phyloP scores from a whole-genome alignment of 2,888 invertebrate species.

The Latrodectus hesperus region DNA sequence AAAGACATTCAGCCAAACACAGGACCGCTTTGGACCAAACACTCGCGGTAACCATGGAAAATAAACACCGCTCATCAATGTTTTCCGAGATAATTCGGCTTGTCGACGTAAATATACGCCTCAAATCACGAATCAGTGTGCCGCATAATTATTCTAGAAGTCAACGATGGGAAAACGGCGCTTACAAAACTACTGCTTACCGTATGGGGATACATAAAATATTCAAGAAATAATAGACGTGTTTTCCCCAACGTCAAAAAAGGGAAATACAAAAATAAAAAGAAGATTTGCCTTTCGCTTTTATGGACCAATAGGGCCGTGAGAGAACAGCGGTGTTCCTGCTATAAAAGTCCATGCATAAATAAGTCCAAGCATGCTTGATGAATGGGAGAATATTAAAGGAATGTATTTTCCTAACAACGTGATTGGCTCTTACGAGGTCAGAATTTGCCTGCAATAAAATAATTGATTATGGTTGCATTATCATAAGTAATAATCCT shows the following conservation, averaged over 20 bases:
- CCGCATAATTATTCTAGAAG: conserved; percentile 31
- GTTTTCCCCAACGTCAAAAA: conserved; percentile 16
- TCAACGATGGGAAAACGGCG: conserved; percentile 51
- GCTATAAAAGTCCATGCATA: neutral
- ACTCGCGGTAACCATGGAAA: conserved; percentile 61
- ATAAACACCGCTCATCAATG: conserved; percentile 26
- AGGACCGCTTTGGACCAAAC: neutral
- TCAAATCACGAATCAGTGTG: conserved; percentile 12
- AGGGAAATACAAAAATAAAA: neutral
- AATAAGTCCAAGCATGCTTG: neutral
- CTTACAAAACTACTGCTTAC: conserved; percentile 48
- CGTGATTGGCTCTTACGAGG: neutral
- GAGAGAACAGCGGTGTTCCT: neutral
- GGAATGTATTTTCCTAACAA: neutral
- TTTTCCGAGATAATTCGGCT: conserved; percentile 31
- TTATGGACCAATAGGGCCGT: too few relatives aligned
- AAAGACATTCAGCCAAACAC: too few relatives aligned
- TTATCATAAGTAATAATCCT: too few relatives aligned
- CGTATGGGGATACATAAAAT: conserved; percentile 54
- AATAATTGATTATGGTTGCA: too few relatives aligned
- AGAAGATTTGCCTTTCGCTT: neutral
- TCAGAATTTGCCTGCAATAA: too few relatives aligned
- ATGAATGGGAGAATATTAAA: neutral
- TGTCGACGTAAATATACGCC: conserved; percentile 19
- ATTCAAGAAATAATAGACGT: conserved; percentile 47